Evolutionary conservation across 2,797 vertebrate species (phyloP), one percentile per base, ranked within the genome.

Genomic region (Rhinichthys osculus): DNA sequence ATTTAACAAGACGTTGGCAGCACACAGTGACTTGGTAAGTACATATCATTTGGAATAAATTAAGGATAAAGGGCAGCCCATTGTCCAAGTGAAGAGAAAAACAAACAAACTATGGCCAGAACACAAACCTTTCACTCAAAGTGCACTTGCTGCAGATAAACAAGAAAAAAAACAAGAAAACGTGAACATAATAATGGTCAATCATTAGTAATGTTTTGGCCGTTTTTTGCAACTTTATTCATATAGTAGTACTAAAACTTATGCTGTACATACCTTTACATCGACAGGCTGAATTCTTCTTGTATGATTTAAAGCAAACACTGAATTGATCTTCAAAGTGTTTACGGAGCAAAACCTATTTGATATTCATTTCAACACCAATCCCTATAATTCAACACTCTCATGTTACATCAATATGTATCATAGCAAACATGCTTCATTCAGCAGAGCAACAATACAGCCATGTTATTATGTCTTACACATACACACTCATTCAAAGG

Each of bases 1-100:
- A 47, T 74, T 64, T 50, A 64, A 72, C 30, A 74, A 74, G 54
- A 74, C 14, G 6, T 27, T 83, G 71, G 71, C 40, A 66, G 54
- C 42, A 64, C 35, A 83, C 40, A 50, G 71, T 74, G 42, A 74
- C 71, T 74, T 64, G 57, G 81, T 83, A 83, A 83, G 70, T 73
- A 74, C 14, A 74, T 74, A 83, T 83, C 9, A 74, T 38, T 83
- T 74, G 13, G 14, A 74, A 64, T 11, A 23, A 83, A 83, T 83
- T 5, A 72, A 23, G 38, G 57, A 10, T 42, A 82, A 47, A 74
- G 8, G 27, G 27, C 19, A 82, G 8, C 52, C 16, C n/a, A 73
- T 33, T 54, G 81, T 74, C 81, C 57, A 83, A 74, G 57, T 64
- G 42, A 83, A 74, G 38, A 35, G 21, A 47, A 83, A 83, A 74